These are phyloP conservation scores for Micrasema minimum DNA, from an alignment of 1,140 invertebrate genomes.

Conservation along the genomic window DNA sequence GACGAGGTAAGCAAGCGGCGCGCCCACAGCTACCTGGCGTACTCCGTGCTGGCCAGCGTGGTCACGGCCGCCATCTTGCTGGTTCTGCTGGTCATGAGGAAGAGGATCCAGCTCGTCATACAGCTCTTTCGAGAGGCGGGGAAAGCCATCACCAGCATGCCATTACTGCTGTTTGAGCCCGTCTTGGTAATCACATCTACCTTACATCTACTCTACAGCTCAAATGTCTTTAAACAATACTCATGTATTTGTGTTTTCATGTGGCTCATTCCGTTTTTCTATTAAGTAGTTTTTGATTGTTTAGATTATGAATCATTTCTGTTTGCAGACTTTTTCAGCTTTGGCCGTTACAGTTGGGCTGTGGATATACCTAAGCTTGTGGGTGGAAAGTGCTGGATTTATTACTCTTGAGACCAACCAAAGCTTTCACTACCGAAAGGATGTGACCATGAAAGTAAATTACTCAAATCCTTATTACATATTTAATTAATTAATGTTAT, in stretches of 20 bases:
- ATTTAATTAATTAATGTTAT: too few relatives aligned
- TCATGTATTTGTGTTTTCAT: too few relatives aligned
- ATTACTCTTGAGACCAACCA: conserved; percentile 60
- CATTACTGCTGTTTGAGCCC: conserved; percentile 80
- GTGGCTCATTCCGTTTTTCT: too few relatives aligned
- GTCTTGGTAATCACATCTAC: conserved; percentile 68
- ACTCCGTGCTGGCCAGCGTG: conserved; percentile 72
- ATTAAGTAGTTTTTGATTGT: too few relatives aligned
- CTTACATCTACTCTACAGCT: too few relatives aligned
- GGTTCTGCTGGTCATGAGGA: conserved; percentile 78
- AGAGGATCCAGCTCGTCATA: conserved; percentile 76
- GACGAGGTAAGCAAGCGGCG: conserved; percentile 55
- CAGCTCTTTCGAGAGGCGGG: conserved; percentile 81
- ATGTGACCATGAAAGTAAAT: conserved; percentile 65
- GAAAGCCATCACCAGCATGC: conserved; percentile 77
- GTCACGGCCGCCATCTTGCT: conserved; percentile 73
- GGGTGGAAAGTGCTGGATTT: conserved; percentile 73
- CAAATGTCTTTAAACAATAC: too few relatives aligned
- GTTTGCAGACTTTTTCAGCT: conserved; percentile 71
- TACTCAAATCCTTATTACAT: too few relatives aligned
- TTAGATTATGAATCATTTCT: too few relatives aligned
- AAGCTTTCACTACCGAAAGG: conserved; percentile 67
- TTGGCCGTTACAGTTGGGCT: conserved; percentile 67
- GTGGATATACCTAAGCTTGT: conserved; percentile 72
- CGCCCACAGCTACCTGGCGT: conserved; percentile 63